These are phyloP conservation scores for Pseudomyrmex pallidus DNA, from an alignment of 1,140 invertebrate genomes.

Conservation along the genomic window DNA sequence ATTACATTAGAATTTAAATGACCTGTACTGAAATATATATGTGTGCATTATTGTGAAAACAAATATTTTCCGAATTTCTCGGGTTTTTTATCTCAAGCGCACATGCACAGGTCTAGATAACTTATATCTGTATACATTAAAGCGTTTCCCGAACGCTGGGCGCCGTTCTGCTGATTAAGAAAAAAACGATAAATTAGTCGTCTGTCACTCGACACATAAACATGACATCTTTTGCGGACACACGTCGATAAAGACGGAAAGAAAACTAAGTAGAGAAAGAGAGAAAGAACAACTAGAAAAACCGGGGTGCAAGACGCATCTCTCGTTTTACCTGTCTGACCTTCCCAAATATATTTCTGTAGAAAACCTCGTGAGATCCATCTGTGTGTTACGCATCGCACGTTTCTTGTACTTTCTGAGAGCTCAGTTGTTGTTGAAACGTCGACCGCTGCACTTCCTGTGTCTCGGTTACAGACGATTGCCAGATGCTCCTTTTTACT, in stretches of 20 bases:
- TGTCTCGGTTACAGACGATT: not conserved
- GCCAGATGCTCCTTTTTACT: constrained; percentile 24
- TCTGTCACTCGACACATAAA: constrained; percentile 65
- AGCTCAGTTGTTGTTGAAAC: constrained; percentile 74
- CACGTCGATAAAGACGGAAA: constrained; percentile 44
- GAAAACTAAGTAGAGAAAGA: constrained; percentile 30
- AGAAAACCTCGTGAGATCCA: constrained; percentile 67
- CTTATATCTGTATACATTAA: not conserved
- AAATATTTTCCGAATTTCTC: constrained; percentile 11
- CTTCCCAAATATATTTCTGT: constrained; percentile 80
- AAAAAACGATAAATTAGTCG: constrained; percentile 11
- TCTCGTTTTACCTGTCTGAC: constrained; percentile 79
- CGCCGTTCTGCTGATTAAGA: constrained; percentile 54
- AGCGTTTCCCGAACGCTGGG: constrained; percentile 19
- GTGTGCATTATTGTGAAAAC: no score
- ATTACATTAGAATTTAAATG: not conserved
- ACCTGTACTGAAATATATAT: not conserved
- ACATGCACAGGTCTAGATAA: not conserved
- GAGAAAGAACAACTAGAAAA: constrained; percentile 35
- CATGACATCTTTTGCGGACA: constrained; percentile 66
- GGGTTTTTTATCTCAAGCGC: no score
- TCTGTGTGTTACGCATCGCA: constrained; percentile 36
- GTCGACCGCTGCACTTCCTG: constrained; percentile 71
- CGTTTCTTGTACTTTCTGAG: constrained; percentile 43
- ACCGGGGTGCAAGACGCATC: constrained; percentile 42